A percentile compares a stretch with the other conserved stretches of the same genome.
These are phyloP conservation scores for Netelia inedita DNA, from an alignment of 2,888 invertebrate species.

Conservation along the genomic window DNA sequence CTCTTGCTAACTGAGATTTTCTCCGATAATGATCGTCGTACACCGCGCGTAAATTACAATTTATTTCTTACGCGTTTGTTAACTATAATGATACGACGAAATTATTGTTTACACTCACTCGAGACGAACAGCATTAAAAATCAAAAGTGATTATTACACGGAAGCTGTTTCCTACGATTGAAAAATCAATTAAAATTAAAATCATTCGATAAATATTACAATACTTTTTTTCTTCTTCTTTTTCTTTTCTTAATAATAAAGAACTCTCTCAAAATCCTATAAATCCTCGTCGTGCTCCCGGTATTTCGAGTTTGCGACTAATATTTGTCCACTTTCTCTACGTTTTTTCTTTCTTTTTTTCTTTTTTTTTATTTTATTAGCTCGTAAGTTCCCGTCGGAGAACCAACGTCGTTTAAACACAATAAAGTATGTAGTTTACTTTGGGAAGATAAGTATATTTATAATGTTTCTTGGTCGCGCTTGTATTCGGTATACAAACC, in stretches of 20 bases:
- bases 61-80: background rate
- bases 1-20: constrained; percentile 62
- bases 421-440: constrained; percentile 10
- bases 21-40: constrained; percentile 61
- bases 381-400: background rate
- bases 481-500: constrained; percentile 30
- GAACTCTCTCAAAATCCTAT: background rate
- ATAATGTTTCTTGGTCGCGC: constrained; percentile 18
- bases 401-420: background rate
- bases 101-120: too few relatives aligned
- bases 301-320: background rate
- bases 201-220: too few relatives aligned
- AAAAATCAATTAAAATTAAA: too few relatives aligned
- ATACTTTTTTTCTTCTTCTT: too few relatives aligned
- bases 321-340: background rate
- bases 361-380: background rate
- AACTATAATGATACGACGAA: background rate
- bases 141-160: too few relatives aligned
- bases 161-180: too few relatives aligned
- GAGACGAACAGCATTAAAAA: too few relatives aligned
- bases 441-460: constrained; percentile 43
- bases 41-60: constrained; percentile 28
- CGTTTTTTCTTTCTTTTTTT: background rate
- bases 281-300: background rate
- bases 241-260: background rate